A percentile compares a stretch with the other conserved stretches of the same genome.
Evolutionary conservation across 1,140 invertebrate genomes (phyloP).

Genomic region (Batillaria attramentaria): DNA sequence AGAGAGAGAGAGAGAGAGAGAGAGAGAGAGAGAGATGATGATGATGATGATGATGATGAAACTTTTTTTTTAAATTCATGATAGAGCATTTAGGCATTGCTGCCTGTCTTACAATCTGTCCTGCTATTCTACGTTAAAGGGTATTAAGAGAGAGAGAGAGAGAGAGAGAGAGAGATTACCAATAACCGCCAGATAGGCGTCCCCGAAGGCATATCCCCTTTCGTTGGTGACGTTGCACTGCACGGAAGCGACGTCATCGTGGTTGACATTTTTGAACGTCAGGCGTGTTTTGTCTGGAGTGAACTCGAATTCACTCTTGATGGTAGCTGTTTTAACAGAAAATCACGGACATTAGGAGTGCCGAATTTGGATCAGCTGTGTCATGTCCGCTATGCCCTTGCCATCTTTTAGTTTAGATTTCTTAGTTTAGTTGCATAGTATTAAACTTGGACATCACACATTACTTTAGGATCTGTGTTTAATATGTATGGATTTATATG

Average conservation of each 20-base stretch:
- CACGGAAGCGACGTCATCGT: not conserved
- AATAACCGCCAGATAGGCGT: conserved; percentile 11
- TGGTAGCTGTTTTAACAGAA: not conserved
- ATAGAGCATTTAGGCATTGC: too few relatives aligned
- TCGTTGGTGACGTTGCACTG: conserved; percentile 30
- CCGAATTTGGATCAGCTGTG: not conserved
- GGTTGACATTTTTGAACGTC: not conserved
- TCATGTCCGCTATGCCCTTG: not conserved
- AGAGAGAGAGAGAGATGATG: too few relatives aligned
- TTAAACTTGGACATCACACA: not conserved
- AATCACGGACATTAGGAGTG: not conserved
- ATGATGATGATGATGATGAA: too few relatives aligned
- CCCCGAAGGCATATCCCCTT: conserved; percentile 20
- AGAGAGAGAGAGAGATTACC: not conserved
- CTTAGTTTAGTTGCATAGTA: not conserved
- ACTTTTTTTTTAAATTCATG: too few relatives aligned
- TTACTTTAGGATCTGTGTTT: not conserved
- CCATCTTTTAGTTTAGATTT: not conserved
- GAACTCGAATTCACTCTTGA: not conserved
- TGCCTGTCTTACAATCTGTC: too few relatives aligned
- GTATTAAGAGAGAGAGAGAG: not conserved
- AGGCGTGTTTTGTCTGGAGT: not conserved
- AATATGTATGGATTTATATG: too few relatives aligned
- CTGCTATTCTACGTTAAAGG: too few relatives aligned
- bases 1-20: too few relatives aligned